Percentiles rank a stretch among this genome's conserved stretches.
phyloP scores from a whole-genome alignment of 2,113 vertebrate species.

The Emydura subglobosa region DNA sequence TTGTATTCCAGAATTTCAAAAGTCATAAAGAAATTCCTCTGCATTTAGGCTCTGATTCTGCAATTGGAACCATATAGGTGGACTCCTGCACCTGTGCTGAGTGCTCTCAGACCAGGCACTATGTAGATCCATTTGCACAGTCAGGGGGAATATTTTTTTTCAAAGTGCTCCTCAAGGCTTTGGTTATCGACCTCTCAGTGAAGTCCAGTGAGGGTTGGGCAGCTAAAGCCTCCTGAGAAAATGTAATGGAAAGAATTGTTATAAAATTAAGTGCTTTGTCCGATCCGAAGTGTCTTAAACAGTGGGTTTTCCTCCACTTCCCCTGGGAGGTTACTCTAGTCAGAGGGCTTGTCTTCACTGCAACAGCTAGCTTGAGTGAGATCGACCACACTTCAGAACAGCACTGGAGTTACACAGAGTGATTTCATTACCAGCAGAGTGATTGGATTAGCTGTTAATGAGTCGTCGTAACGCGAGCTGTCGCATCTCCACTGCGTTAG shows the following conservation, averaged over 20 bases:
- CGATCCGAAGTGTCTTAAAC: neutral
- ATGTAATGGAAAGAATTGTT: neutral
- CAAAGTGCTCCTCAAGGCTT: neutral
- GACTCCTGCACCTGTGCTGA: neutral
- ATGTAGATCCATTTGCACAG: neutral
- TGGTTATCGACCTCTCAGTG: neutral
- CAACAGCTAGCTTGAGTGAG: neutral
- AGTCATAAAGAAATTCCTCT: neutral
- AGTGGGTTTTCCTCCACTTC: neutral
- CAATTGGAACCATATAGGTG: neutral
- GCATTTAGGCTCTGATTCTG: neutral
- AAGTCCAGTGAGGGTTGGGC: neutral
- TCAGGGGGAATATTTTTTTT: neutral
- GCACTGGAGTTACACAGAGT: neutral
- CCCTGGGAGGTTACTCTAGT: neutral
- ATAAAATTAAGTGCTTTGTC: neutral
- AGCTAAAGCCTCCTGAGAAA: neutral
- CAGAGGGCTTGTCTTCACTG: neutral
- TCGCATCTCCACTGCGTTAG: neutral
- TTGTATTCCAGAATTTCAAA: neutral
- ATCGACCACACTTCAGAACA: neutral
- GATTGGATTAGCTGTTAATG: neutral
- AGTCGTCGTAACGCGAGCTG: neutral
- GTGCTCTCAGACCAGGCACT: neutral
- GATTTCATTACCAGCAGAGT: neutral